Evolutionary conservation across 1,140 invertebrate species (phyloP).

Genomic region (Drosophila pruinosa): DNA sequence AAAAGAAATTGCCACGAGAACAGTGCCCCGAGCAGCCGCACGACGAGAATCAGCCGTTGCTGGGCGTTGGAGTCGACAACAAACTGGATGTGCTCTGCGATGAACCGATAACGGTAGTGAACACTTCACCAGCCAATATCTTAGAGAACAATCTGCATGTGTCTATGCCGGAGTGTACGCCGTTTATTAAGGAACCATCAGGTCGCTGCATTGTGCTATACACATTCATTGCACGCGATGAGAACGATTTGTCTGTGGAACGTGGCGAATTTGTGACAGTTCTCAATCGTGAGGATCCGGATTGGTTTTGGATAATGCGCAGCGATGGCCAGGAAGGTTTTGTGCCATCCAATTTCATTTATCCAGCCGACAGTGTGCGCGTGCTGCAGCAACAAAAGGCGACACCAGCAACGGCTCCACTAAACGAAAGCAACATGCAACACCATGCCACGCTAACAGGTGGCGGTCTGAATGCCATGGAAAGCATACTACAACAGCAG

Average conservation of each 20-base stretch:
- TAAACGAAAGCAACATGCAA: conserved; percentile 53
- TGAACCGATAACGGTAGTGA: conserved; percentile 19
- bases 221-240: conserved; percentile 95
- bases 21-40: conserved; percentile 74
- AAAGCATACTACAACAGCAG: conserved; percentile 52
- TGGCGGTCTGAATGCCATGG: conserved; percentile 54
- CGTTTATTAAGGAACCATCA: conserved; percentile 95
- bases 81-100: conserved; percentile 79
- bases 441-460: conserved; percentile 52
- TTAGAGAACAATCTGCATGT: conserved; percentile 83
- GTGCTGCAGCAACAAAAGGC: conserved; percentile 84
- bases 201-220: conserved; percentile 96
- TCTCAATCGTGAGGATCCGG: conserved; percentile 95
- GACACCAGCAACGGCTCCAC: conserved; percentile 18
- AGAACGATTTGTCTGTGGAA: conserved; percentile 97
- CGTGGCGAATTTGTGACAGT: conserved; percentile 97
- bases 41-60: conserved; percentile 66
- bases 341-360: conserved; percentile 97
- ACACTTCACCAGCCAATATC: conserved; percentile 66
- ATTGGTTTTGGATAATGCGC: conserved; percentile 97
- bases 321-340: conserved; percentile 97
- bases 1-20: conserved; percentile 92
- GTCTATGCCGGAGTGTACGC: conserved; percentile 84
- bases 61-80: conserved; percentile 82
- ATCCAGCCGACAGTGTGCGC: conserved; percentile 92